Evolutionary conservation across 2,113 vertebrate species (phyloP).

Genomic region (Coracopsis vasa): DNA sequence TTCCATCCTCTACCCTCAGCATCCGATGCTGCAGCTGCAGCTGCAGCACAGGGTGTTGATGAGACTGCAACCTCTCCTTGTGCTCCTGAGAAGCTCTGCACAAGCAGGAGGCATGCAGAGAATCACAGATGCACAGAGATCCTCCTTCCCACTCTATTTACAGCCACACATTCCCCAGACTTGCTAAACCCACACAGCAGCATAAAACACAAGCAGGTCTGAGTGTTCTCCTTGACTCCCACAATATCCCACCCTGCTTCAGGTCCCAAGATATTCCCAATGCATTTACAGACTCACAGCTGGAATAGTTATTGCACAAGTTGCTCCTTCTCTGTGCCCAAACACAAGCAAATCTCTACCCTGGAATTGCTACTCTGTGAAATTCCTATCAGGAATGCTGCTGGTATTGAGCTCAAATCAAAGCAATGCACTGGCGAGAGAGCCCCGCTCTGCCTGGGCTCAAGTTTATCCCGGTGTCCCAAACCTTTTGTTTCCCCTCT

Average conservation of each 20-base stretch:
- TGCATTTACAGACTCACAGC: fast-evolving
- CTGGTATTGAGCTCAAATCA: neutral
- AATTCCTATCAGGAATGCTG: fast-evolving
- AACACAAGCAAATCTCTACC: neutral
- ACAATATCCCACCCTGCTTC: fast-evolving
- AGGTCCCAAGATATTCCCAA: neutral
- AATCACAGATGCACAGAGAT: fast-evolving
- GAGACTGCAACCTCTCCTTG: neutral
- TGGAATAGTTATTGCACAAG: fast-evolving
- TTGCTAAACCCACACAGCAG: fast-evolving
- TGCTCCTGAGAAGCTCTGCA: neutral
- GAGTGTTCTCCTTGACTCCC: fast-evolving
- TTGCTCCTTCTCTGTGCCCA: fast-evolving
- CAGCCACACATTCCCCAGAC: neutral
- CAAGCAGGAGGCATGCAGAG: fast-evolving
- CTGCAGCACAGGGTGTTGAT: fast-evolving
- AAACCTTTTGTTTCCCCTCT: neutral
- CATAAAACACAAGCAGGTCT: neutral
- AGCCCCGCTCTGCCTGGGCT: neutral
- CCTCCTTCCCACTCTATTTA: neutral
- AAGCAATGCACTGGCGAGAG: neutral
- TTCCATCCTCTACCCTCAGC: neutral
- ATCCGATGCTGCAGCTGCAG: neutral
- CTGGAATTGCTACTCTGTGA: neutral
- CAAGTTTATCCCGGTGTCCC: neutral